Evolutionary conservation across 2,797 vertebrate genomes (phyloP).

Genomic region (Cephalopachus bancanus): DNA sequence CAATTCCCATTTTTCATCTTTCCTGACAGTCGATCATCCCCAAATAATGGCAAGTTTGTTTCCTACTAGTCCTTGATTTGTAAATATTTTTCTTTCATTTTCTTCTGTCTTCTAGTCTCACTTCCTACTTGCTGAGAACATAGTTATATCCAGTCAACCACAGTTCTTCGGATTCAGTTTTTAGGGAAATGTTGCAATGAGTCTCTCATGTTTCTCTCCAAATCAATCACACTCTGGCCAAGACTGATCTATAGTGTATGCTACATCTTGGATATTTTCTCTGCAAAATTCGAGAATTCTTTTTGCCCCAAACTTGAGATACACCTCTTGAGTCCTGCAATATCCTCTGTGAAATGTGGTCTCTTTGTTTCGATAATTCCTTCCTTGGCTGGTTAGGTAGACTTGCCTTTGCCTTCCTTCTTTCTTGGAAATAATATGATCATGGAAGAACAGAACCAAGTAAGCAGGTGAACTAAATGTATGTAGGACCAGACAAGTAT

Average conservation of each 20-base stretch:
- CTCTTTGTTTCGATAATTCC: not conserved
- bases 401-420: not conserved
- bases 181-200: conserved; percentile 16
- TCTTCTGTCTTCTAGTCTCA: not conserved
- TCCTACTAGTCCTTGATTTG: not conserved
- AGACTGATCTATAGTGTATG: not conserved
- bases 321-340: not conserved
- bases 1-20: not conserved
- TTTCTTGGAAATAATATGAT: not conserved
- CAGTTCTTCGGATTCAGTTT: conserved; percentile 10
- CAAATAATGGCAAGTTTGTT: not conserved
- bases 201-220: not conserved
- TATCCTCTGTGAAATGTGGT: not conserved
- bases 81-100: not conserved
- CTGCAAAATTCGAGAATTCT: conserved; percentile 29
- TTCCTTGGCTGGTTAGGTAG: not conserved
- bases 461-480: too few species aligned
- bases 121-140: conserved; percentile 8
- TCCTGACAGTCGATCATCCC: not conserved
- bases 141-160: not conserved
- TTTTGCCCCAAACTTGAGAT: not conserved
- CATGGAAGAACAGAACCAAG: not conserved
- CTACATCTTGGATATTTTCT: not conserved
- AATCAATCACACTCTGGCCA: not conserved
- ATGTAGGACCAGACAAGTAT: too few species aligned